phyloP scores from a whole-genome alignment of 2,797 vertebrate genomes.

The Pipistrellus pipistrellus region DNA sequence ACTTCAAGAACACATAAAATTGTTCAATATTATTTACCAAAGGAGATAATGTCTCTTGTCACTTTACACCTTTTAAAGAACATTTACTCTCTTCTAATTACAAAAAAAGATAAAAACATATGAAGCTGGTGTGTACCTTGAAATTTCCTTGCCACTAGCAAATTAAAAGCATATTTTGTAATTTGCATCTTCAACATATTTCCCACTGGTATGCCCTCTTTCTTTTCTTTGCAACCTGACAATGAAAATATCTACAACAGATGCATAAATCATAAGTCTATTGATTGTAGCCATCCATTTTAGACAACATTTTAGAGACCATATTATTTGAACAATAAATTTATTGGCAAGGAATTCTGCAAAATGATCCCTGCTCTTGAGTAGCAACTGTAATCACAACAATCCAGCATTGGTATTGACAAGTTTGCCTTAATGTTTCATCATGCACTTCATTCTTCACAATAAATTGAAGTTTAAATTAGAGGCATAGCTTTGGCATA shows the following conservation, averaged over 20 bases:
- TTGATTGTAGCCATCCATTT: slow-evolving; percentile 5
- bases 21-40: slow-evolving; percentile 39
- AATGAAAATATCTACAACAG: slow-evolving; percentile 54
- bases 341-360: slow-evolving; percentile 9
- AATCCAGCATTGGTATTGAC: slow-evolving; percentile 17
- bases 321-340: slow-evolving; percentile 55
- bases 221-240: slow-evolving; percentile 54
- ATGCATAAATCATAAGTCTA: slow-evolving; percentile 3
- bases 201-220: slow-evolving; percentile 1
- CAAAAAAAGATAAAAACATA: background rate
- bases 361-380: slow-evolving; percentile 1
- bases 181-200: slow-evolving; percentile 49
- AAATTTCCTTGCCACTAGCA: slow-evolving; percentile 40
- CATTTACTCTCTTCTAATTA: slow-evolving; percentile 31
- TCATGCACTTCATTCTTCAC: background rate
- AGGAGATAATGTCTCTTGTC: background rate
- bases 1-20: slow-evolving; percentile 1
- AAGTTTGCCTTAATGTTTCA: slow-evolving; percentile 57
- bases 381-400: slow-evolving; percentile 44
- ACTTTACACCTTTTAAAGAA: slow-evolving; percentile 21
- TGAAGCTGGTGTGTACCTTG: background rate
- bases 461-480: slow-evolving; percentile 40
- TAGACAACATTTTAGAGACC: slow-evolving; percentile 51
- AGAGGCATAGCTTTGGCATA: background rate
- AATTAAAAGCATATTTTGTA: background rate